Evolutionary conservation across 2,797 vertebrate genomes (phyloP).

Genomic region (Melanotaenia pygmaea): DNA sequence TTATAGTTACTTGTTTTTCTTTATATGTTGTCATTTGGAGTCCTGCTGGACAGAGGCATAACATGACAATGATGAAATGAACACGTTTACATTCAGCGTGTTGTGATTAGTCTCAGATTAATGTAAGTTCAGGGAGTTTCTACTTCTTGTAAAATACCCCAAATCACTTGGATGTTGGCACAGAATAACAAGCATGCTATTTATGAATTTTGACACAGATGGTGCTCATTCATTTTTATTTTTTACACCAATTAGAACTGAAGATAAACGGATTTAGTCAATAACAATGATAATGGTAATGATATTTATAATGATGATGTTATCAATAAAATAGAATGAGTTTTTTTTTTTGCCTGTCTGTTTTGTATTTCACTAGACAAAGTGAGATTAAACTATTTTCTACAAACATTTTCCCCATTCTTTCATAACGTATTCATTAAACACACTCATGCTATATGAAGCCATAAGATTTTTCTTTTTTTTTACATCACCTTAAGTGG

Average conservation of each 20-base stretch:
- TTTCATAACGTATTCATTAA: neutral
- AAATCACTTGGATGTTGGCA: conserved; percentile 50
- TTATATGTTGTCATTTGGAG: conserved; percentile 80
- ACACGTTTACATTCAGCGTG: conserved; percentile 66
- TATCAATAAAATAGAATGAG: conserved; percentile 80
- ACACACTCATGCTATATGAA: neutral
- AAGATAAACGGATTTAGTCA: conserved; percentile 63
- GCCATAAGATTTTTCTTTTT: neutral
- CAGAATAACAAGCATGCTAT: conserved; percentile 72
- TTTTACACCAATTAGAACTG: conserved; percentile 63
- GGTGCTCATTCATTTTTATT: conserved; percentile 72
- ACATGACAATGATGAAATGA: conserved; percentile 75
- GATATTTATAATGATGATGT: conserved; percentile 85
- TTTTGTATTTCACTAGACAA: conserved; percentile 73
- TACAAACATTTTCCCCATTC: conserved; percentile 47
- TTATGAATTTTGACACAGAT: conserved; percentile 74
- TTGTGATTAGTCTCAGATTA: conserved; percentile 53
- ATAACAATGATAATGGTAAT: conserved; percentile 85
- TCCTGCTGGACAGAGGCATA: conserved; percentile 88
- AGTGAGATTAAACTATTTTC: conserved; percentile 76
- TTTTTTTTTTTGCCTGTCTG: conserved; percentile 67
- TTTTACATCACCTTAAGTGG: neutral
- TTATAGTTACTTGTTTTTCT: conserved; percentile 45
- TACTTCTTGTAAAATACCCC: conserved; percentile 38
- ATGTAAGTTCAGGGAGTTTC: conserved; percentile 46